Evolutionary conservation across 2,113 vertebrate genomes (phyloP).

Genomic region (Syrrhaptes paradoxus): DNA sequence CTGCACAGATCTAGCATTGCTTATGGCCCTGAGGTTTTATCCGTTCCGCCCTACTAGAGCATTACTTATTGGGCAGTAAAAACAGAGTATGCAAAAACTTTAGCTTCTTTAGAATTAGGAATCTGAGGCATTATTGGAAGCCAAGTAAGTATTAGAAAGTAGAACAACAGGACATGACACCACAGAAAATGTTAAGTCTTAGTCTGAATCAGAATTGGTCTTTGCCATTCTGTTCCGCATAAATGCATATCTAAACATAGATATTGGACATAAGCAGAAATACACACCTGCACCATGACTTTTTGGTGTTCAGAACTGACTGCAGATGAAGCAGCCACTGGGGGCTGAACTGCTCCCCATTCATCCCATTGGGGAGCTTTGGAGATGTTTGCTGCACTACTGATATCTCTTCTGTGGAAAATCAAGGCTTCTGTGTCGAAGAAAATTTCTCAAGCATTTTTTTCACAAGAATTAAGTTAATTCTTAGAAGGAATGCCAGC

Average conservation of each 20-base stretch:
- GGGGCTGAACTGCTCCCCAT: neutral
- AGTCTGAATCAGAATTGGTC: neutral
- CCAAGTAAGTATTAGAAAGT: neutral
- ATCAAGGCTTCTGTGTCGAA: neutral
- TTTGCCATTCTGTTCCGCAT: neutral
- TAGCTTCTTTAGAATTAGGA: neutral
- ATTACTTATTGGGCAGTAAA: neutral
- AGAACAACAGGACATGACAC: neutral
- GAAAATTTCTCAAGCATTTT: neutral
- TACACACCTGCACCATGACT: neutral
- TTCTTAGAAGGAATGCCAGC: neutral
- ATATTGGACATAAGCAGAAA: neutral
- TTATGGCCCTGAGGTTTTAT: neutral
- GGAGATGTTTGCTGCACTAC: neutral
- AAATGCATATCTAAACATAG: rapidly evolving
- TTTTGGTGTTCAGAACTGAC: neutral
- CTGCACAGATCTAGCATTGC: neutral
- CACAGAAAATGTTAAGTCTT: neutral
- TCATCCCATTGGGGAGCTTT: neutral
- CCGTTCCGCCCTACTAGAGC: neutral
- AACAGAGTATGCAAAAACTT: neutral
- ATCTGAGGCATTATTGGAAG: neutral
- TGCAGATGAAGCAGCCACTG: rapidly evolving
- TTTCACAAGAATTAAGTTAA: neutral
- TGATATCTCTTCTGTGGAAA: neutral